These are phyloP conservation scores for Diadema setosum DNA, from an alignment of 35 echinoderm and acorn worm genomes.

Conservation along the genomic window DNA sequence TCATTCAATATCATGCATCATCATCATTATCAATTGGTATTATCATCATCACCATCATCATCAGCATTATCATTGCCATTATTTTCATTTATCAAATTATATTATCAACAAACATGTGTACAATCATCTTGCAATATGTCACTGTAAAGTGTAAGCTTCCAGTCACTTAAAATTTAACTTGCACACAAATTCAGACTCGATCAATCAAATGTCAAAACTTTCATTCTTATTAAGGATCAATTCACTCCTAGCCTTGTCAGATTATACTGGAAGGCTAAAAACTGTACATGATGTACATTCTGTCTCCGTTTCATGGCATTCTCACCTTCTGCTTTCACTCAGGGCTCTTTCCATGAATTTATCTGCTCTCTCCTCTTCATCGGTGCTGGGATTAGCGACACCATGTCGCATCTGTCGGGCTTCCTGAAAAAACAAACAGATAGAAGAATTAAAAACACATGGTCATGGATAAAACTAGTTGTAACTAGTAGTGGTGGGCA, in stretches of 20 bases:
- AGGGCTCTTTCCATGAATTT: slow-evolving; percentile 82
- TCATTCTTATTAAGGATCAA: neutral
- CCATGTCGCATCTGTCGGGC: neutral
- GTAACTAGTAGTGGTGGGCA: neutral
- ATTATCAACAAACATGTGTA: too few relatives aligned
- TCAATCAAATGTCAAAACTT: neutral
- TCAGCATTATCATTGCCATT: too few relatives aligned
- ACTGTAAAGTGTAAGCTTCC: neutral
- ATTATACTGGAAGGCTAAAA: neutral
- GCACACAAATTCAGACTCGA: neutral
- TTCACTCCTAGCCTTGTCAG: too few relatives aligned
- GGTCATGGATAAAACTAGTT: neutral
- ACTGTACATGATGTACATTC: too few relatives aligned
- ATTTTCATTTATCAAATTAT: too few relatives aligned
- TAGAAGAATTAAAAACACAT: neutral
- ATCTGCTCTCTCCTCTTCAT: slow-evolving; percentile 39
- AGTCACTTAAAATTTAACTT: neutral
- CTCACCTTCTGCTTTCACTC: slow-evolving; percentile 81
- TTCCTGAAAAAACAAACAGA: neutral
- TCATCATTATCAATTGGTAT: too few relatives aligned
- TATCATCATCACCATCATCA: too few relatives aligned
- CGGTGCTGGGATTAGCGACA: neutral
- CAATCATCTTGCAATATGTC: neutral
- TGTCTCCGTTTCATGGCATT: neutral
- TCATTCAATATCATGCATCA: too few relatives aligned